Percentiles rank a stretch among this genome's conserved stretches.
Evolutionary conservation across 2,113 vertebrate genomes (phyloP).

Genomic region (Apodemus speciosus): DNA sequence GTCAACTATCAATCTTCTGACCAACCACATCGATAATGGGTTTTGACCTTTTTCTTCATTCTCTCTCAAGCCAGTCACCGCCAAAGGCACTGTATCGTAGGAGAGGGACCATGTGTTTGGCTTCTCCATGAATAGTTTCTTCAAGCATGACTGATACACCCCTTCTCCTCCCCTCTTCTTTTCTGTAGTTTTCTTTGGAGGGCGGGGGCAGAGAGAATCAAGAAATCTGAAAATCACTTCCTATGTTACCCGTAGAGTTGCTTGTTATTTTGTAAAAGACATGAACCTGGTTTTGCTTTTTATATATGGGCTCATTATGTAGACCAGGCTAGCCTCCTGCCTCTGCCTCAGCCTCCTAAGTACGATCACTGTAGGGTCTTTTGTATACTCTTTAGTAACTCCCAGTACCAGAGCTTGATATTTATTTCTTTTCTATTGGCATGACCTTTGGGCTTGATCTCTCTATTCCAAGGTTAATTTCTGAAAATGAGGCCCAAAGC

Average conservation of each 20-base stretch:
- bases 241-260: neutral
- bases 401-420: neutral
- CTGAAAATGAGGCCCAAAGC: neutral
- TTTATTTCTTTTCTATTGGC: neutral
- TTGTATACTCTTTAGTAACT: neutral
- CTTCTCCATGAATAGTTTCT: neutral
- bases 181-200: neutral
- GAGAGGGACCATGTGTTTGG: neutral
- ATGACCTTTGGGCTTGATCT: neutral
- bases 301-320: neutral
- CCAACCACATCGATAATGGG: neutral
- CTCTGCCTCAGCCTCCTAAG: neutral
- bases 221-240: slow-evolving; percentile 51
- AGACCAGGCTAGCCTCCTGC: neutral
- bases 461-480: neutral
- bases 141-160: neutral
- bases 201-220: neutral
- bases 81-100: neutral
- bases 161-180: neutral
- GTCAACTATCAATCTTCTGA: neutral
- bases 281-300: neutral
- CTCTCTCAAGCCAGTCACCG: neutral
- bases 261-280: slow-evolving; percentile 12
- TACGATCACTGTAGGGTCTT: neutral
- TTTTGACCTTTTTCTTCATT: slow-evolving; percentile 2